Evolutionary conservation across 2,888 invertebrate species (phyloP), one percentile per base, ranked within the genome.

Genomic region (Andrena marginata): DNA sequence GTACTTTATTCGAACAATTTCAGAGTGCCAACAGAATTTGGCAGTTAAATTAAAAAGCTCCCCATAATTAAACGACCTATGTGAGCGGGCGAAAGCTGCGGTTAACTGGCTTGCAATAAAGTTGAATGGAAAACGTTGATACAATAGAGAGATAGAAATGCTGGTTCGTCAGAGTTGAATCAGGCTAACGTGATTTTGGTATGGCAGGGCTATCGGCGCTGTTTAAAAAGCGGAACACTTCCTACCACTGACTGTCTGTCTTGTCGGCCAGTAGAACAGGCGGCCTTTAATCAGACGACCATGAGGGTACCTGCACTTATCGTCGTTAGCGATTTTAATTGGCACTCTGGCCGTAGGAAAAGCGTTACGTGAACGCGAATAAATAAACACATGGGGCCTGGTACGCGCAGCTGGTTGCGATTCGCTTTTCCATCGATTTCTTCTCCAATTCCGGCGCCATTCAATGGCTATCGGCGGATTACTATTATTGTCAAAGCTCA

Each of bases 301-400:
- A 80, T 85, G 77, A 80, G 80, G 83, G 86, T 84, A 84, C 86
- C 77, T 81, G 87, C 81, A 76, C 77, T 80, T 35, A n/a, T 64
- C 69, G 60, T 67, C 26, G 26, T 74, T 42, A 62, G 49, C 51
- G 65, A 77, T 64, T 74, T 78, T 77, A 75, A 86, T 78, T 60
- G 64, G 51, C 42, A n/a, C 33, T 56, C 26, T 8, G 23, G 8
- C 8, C 49, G 26, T 49, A 49, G 60, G n/a, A 63, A 62, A 29
- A 60, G 23, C 26, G 70, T 68, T 77, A 77, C 49, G 64, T 51
- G 51, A 49, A 73, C 54, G 10, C 23, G 60, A 75, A 75, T 80
- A 81, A 81, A 31, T 49, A 65, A 80, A 60, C 35, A 59, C 35
- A 2, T 6, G 20, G n/a, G n/a, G 16, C 48, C 26, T 7, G 13